Evolutionary conservation across 1,140 invertebrate genomes (phyloP), one percentile per base, ranked within the genome.

Genomic region (Plectrocnemia conspersa): DNA sequence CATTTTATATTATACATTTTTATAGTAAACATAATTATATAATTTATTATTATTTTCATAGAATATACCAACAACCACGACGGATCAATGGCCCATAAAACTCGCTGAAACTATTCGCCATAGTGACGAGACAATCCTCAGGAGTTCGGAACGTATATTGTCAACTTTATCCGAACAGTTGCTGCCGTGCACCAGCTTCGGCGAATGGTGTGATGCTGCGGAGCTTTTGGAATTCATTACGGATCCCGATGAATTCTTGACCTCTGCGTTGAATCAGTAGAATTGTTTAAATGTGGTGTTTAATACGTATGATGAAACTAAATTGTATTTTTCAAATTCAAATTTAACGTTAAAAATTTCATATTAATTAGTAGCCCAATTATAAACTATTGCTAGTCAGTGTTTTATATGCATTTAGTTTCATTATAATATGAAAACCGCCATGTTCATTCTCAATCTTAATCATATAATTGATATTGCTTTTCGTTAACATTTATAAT

Each of bases 41-140:
- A 46, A 25, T 46, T 57, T 42, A 56, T 53, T 58, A 40, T 46
- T 21, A n/a, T 59, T 72, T 27, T 77, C 77, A 29, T 74, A 91
- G 83, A 85, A 83, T 65, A 84, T 92, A 1, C 76, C 68, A 45
- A 79, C 87, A n/a, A 77, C 80, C 9, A 79, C 79, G 13, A 85
- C 87, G 53, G 85, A 88, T 48, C 85, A 89, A 58, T 98, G 94
- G 94, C 83, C 91, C 3, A 79, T 83, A 3, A 82, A 84, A 55
- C 74, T 98, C 52, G 94, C 93, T 21, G 91, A 95, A 66, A 96
- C 90, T 67, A 92, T 98, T 64, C 82, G 95, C 3, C 85, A 92
- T 65, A 96, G 94, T 75, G 96, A 98, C 75, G 90, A 93, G 70
- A 76, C 80, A 9, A 77, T 97, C 67, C 74, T 93, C 9, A 95